Conservation (phyloP, 2,888 invertebrate species). For the Resseliella maxima region DNA sequence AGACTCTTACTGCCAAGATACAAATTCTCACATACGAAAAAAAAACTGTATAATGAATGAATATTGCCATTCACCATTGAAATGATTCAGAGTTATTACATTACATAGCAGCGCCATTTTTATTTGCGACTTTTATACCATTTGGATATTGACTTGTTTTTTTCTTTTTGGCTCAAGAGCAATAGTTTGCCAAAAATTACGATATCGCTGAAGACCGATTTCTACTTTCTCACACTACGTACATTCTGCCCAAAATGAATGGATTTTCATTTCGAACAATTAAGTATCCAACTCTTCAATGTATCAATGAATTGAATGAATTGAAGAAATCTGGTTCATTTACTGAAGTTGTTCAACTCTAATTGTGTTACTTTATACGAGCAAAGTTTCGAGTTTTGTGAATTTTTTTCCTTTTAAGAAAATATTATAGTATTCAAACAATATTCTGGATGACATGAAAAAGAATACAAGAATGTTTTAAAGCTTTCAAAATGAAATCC, state of each 20-base stretch:
- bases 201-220: background rate
- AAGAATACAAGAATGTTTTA: no score
- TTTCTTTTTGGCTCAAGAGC: background rate
- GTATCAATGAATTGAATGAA: background rate
- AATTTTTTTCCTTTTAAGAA: no score
- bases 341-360: background rate
- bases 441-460: no score
- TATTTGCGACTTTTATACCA: background rate
- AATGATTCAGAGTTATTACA: conserved; percentile 29
- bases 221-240: background rate
- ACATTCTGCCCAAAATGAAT: background rate
- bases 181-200: conserved; percentile 4
- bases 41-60: conserved; percentile 31
- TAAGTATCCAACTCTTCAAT: conserved; percentile 11
- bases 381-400: background rate
- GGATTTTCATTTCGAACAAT: background rate
- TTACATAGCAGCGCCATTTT: background rate
- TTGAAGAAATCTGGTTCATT: background rate
- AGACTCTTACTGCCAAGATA: conserved; percentile 39
- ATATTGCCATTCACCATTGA: conserved; percentile 31
- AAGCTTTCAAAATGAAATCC: background rate
- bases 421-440: no score
- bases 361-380: background rate
- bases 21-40: background rate
- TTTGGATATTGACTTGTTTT: background rate